Evolutionary conservation across 2,888 invertebrate species (phyloP).

Genomic region (Chrysopilus asiliformis): DNA sequence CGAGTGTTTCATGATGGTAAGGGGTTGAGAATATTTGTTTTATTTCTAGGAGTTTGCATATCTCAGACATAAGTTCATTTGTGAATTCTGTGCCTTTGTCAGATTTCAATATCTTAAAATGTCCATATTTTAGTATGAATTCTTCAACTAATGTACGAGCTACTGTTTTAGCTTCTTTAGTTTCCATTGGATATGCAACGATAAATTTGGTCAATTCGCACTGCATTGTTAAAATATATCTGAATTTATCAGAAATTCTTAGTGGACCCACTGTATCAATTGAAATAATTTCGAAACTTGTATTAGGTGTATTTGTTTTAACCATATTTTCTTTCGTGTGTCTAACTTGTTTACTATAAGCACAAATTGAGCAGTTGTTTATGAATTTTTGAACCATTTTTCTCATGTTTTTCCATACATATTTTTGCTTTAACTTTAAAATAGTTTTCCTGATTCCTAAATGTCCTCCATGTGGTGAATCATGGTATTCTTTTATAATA

Average conservation of each 20-base stretch:
- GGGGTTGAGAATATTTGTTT: slow-evolving; percentile 5
- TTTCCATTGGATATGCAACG: background rate
- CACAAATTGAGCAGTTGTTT: slow-evolving; percentile 10
- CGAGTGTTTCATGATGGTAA: slow-evolving; percentile 8
- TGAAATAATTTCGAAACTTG: background rate
- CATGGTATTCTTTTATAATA: background rate
- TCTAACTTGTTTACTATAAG: slow-evolving; percentile 9
- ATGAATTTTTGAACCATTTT: slow-evolving; percentile 1
- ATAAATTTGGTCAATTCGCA: background rate
- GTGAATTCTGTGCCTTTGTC: slow-evolving; percentile 6
- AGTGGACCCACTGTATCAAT: background rate
- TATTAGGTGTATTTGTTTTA: slow-evolving; percentile 7
- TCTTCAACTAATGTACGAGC: background rate
- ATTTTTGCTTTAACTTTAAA: background rate
- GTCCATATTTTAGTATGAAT: slow-evolving; percentile 1
- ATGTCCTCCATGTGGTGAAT: background rate
- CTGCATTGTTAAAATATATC: background rate
- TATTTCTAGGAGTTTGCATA: slow-evolving; percentile 5
- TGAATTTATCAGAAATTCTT: background rate
- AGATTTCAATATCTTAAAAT: slow-evolving; percentile 5
- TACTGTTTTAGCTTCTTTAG: background rate
- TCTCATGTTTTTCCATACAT: background rate
- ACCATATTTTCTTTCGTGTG: slow-evolving; percentile 7
- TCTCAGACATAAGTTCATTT: slow-evolving; percentile 1
- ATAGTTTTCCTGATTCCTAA: background rate